Evolutionary conservation across 37 sponge, comb jelly and placozoan genomes (phyloP).

Genomic region (Aphrocallistes beatrix): DNA sequence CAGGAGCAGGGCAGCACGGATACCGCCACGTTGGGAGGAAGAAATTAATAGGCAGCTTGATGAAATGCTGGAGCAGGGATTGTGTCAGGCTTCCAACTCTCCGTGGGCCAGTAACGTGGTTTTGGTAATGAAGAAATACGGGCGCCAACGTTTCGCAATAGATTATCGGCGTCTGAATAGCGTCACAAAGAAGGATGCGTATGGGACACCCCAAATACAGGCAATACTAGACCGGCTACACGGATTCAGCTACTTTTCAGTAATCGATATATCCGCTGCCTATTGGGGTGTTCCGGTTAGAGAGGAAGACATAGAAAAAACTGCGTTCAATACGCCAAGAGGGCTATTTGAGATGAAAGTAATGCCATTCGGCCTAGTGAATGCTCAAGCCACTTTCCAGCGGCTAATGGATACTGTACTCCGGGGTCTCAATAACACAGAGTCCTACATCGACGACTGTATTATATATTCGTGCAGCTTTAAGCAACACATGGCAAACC

Average conservation of each 20-base stretch:
- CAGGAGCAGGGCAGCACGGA: background rate
- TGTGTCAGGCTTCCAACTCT: conserved; percentile 6
- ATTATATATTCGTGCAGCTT: conserved; percentile 15
- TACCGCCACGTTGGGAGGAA: background rate
- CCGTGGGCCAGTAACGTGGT: conserved; percentile 22
- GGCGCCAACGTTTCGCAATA: background rate
- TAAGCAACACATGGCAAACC: conserved; percentile 3
- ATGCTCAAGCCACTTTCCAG: conserved; percentile 27
- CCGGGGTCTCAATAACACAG: background rate
- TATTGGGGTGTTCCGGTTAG: conserved; percentile 22
- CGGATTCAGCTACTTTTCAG: background rate
- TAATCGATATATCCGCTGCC: conserved; percentile 12
- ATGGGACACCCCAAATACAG: background rate
- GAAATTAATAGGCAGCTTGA: conserved; percentile 7
- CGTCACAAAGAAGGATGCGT: conserved; percentile 16
- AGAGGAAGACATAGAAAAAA: conserved; percentile 4
- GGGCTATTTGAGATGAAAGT: conserved; percentile 17
- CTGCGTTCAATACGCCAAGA: conserved; percentile 16
- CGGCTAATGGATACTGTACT: background rate
- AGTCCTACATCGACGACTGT: conserved; percentile 22
- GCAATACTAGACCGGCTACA: conserved; percentile 16
- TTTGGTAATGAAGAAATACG: conserved; percentile 18
- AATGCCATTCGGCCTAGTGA: background rate
- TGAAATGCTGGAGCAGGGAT: background rate
- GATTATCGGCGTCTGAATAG: conserved; percentile 10